Percentiles rank a stretch among this genome's conserved stretches.
Evolutionary conservation across 1,140 invertebrate genomes (phyloP).

Genomic region (Leptestheria dahalacensis): DNA sequence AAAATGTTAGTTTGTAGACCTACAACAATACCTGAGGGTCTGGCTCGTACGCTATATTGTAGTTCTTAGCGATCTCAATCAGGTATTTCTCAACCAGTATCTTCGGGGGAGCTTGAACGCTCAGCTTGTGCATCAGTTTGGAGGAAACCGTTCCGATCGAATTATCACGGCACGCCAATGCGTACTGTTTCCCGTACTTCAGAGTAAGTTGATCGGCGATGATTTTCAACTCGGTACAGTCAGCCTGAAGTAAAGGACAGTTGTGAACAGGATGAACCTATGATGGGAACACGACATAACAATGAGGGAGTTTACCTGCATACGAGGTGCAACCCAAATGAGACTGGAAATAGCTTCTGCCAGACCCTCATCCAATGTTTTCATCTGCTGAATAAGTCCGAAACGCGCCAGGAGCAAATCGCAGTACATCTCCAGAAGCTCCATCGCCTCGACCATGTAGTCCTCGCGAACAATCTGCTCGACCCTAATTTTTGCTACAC

Average conservation of each 20-base stretch:
- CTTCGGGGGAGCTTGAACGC: conserved; percentile 89
- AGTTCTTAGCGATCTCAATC: conserved; percentile 92
- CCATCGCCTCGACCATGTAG: conserved; percentile 98
- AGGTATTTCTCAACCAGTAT: conserved; percentile 88
- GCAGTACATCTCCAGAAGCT: conserved; percentile 98
- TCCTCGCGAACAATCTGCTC: conserved; percentile 98
- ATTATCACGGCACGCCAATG: conserved; percentile 63
- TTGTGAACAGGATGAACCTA: conserved; percentile 29
- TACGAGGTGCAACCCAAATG: conserved; percentile 86
- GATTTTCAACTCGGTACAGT: conserved; percentile 75
- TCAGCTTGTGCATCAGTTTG: conserved; percentile 90
- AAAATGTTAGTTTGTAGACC: not conserved
- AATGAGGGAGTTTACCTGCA: too few species aligned
- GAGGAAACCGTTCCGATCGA: conserved; percentile 70
- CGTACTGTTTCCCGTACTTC: conserved; percentile 92
- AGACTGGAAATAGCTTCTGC: conserved; percentile 90
- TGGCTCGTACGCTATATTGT: conserved; percentile 79
- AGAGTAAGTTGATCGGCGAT: conserved; percentile 75
- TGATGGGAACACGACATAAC: conserved; percentile 19
- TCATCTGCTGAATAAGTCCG: conserved; percentile 93
- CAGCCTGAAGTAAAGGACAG: conserved; percentile 42
- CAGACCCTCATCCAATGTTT: conserved; percentile 85
- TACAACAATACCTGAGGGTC: conserved; percentile 53
- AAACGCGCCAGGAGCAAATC: conserved; percentile 93
- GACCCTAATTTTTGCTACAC: conserved; percentile 79